phyloP scores from a whole-genome alignment of 1,140 invertebrate genomes.

The Antheraea pernyi region DNA sequence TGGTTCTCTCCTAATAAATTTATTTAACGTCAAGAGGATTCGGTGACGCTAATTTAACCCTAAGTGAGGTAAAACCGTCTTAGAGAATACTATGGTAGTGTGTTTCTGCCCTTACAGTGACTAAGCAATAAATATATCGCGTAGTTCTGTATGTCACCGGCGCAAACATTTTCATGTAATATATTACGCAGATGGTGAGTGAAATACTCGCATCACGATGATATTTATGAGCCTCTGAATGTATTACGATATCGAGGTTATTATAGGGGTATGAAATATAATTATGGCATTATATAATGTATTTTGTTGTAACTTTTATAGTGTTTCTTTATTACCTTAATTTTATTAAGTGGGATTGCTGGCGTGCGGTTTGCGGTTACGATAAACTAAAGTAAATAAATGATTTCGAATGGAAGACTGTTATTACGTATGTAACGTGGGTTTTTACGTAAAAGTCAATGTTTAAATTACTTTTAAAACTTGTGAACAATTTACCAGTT shows the following conservation, averaged over 20 bases:
- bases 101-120: constrained; percentile 21
- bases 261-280: not conserved
- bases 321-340: not conserved
- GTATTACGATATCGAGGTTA: constrained; percentile 26
- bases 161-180: constrained; percentile 37
- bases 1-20: constrained; percentile 48
- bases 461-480: too few species aligned
- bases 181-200: constrained; percentile 33
- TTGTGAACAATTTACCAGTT: too few species aligned
- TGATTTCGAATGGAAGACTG: too few species aligned
- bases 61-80: constrained; percentile 55
- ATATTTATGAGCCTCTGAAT: constrained; percentile 36
- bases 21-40: constrained; percentile 54
- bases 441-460: too few species aligned
- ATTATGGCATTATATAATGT: constrained; percentile 2
- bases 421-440: too few species aligned
- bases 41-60: constrained; percentile 61
- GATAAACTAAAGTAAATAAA: too few species aligned
- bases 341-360: too few species aligned
- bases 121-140: constrained; percentile 48
- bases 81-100: constrained; percentile 29
- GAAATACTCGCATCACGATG: constrained; percentile 39
- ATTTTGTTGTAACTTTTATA: not conserved
- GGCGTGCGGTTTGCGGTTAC: too few species aligned
- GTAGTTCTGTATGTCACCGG: constrained; percentile 26